Evolutionary conservation across 2,113 vertebrate genomes (phyloP).

Genomic region (Pelvicachromis taeniatus): DNA sequence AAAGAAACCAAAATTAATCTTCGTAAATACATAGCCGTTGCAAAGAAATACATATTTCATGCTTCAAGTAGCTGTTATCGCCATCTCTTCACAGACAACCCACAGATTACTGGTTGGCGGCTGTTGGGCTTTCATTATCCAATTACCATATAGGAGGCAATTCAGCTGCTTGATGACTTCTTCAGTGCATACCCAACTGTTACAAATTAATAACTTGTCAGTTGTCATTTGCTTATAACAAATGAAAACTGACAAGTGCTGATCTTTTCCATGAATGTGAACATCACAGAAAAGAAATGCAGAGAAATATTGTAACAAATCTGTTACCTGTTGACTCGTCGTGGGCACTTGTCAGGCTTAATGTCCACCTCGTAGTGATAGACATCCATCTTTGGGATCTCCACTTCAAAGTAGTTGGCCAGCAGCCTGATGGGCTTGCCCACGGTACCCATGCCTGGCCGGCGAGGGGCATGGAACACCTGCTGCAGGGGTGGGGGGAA

Average conservation of each 20-base stretch:
- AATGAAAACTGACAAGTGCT: not conserved
- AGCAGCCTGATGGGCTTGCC: constrained; percentile 99
- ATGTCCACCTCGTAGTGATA: constrained; percentile 99
- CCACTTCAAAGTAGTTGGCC: constrained; percentile 99
- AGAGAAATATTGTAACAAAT: not conserved
- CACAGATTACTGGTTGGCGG: not conserved
- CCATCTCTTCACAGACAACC: not conserved
- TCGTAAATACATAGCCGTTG: not conserved
- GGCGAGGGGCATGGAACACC: constrained; percentile 96
- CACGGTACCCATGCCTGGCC: constrained; percentile 97
- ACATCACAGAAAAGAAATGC: not conserved
- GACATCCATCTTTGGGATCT: constrained; percentile 99
- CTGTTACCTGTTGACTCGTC: constrained; percentile 95
- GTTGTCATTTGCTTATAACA: not conserved
- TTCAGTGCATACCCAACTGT: not conserved
- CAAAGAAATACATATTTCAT: not conserved
- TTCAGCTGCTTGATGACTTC: not conserved
- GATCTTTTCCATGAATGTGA: not conserved
- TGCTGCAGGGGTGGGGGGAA: constrained; percentile 97
- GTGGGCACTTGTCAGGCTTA: constrained; percentile 98
- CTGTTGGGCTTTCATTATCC: constrained; percentile 12
- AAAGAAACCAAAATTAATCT: not conserved
- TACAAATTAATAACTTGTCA: not conserved
- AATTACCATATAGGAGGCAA: not conserved
- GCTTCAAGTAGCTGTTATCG: not conserved